A percentile compares a stretch with the other conserved stretches of the same genome.
Evolutionary conservation across 2,888 invertebrate genomes (phyloP).

Genomic region (Melipona bicolor): DNA sequence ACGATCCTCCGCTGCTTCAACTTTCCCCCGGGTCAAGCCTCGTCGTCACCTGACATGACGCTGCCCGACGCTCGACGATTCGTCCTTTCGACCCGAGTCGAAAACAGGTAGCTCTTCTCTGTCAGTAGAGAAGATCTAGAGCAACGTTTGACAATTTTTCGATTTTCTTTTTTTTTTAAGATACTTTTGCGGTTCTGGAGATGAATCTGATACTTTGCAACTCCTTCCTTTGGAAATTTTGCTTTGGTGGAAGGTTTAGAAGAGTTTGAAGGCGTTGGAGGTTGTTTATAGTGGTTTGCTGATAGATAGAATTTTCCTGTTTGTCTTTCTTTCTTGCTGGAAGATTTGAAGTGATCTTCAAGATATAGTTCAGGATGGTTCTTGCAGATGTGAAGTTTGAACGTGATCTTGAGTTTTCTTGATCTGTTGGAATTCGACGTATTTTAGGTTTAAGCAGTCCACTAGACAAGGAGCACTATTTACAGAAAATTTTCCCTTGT

Average conservation of each 20-base stretch:
- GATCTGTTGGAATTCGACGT: too few relatives aligned
- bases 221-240: background rate
- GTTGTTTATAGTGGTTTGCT: background rate
- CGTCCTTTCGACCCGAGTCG: background rate
- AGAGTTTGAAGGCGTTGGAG: background rate
- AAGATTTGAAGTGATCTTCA: too few relatives aligned
- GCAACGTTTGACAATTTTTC: background rate
- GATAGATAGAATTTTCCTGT: background rate
- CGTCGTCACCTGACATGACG: slow-evolving; percentile 25
- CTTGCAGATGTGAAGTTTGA: background rate
- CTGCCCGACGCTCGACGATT: slow-evolving; percentile 28
- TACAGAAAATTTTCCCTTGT: background rate
- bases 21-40: slow-evolving; percentile 23
- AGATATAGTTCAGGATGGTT: too few relatives aligned
- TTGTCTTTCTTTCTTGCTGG: too few relatives aligned
- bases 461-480: background rate
- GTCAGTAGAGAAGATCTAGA: background rate
- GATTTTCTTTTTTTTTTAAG: background rate
- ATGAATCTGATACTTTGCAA: too few relatives aligned
- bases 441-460: background rate
- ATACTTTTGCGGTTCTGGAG: too few relatives aligned
- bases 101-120: background rate
- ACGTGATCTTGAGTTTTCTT: background rate
- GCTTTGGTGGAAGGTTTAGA: background rate
- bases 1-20: slow-evolving; percentile 14